A percentile compares a stretch with the other conserved stretches of the same genome.
Evolutionary conservation across 2,888 invertebrate species (phyloP).

Genomic region (Nomada fabriciana): DNA sequence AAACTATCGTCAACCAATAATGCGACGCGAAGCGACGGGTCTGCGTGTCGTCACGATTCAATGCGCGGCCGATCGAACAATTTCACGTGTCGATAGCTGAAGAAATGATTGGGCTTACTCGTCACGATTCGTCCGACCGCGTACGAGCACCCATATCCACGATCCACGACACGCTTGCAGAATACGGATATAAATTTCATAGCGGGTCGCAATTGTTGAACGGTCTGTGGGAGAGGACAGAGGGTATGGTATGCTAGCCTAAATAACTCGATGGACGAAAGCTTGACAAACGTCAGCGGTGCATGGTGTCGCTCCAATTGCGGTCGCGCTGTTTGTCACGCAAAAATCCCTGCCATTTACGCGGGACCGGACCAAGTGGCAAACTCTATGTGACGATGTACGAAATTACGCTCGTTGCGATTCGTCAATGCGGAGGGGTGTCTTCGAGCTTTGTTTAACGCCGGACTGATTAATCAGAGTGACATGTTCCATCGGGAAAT

Average conservation of each 20-base stretch:
- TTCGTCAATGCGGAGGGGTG: not conserved
- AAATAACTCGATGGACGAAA: conserved; percentile 42
- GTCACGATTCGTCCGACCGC: conserved; percentile 30
- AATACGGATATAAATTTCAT: conserved; percentile 51
- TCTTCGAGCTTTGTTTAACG: conserved; percentile 1
- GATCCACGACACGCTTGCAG: conserved; percentile 12
- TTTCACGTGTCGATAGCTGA: conserved; percentile 51
- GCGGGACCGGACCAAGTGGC: conserved; percentile 15
- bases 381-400: not conserved
- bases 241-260: not conserved
- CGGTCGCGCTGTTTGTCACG: conserved; percentile 22
- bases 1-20: conserved; percentile 41
- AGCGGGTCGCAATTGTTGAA: conserved; percentile 16
- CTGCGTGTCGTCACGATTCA: conserved; percentile 16
- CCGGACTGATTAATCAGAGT: too few relatives aligned
- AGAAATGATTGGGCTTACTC: conserved; percentile 51
- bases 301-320: conserved; percentile 24
- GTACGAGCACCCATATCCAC: not conserved
- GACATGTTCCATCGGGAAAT: too few relatives aligned
- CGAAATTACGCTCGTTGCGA: not conserved
- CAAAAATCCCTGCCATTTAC: conserved; percentile 33
- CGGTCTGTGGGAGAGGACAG: conserved; percentile 5
- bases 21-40: conserved; percentile 29
- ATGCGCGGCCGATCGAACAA: conserved; percentile 50
- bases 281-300: conserved; percentile 35